Percentiles rank a stretch among this genome's conserved stretches.
These are phyloP conservation scores for Philereme transversata DNA, from an alignment of 2,888 invertebrate genomes.

Conservation along the genomic window DNA sequence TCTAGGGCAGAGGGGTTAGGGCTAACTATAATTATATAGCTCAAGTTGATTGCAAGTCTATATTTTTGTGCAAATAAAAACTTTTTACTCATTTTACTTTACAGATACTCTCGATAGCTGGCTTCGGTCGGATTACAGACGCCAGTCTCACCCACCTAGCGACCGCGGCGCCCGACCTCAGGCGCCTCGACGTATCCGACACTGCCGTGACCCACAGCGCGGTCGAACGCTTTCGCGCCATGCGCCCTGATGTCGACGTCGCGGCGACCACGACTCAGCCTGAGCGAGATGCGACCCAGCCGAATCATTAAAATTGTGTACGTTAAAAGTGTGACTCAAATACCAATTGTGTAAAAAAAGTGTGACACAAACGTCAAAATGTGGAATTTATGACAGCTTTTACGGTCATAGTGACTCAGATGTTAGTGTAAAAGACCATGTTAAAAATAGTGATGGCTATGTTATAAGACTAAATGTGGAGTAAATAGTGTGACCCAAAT, in stretches of 20 bases:
- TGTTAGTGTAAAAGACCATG: too few relatives aligned
- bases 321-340: neutral
- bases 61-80: conserved; percentile 21
- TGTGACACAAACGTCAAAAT: neutral
- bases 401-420: too few relatives aligned
- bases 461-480: neutral
- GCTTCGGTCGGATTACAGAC: conserved; percentile 86
- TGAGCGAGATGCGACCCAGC: neutral
- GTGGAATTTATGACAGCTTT: too few relatives aligned
- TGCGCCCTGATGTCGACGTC: neutral
- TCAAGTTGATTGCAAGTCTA: neutral
- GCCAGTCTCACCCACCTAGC: conserved; percentile 85
- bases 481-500: neutral
- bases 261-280: neutral
- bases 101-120: conserved; percentile 75
- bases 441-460: too few relatives aligned
- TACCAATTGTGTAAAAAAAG: neutral
- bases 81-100: conserved; percentile 47
- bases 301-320: neutral
- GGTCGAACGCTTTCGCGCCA: neutral
- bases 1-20: too few relatives aligned
- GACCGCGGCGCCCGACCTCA: conserved; percentile 83
- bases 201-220: conserved; percentile 82
- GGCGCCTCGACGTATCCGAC: conserved; percentile 86
- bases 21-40: too few relatives aligned